A percentile compares a stretch with the other conserved stretches of the same genome.
Conservation (phyloP, 2,797 vertebrate species). For the Thripadectes ignobilis region DNA sequence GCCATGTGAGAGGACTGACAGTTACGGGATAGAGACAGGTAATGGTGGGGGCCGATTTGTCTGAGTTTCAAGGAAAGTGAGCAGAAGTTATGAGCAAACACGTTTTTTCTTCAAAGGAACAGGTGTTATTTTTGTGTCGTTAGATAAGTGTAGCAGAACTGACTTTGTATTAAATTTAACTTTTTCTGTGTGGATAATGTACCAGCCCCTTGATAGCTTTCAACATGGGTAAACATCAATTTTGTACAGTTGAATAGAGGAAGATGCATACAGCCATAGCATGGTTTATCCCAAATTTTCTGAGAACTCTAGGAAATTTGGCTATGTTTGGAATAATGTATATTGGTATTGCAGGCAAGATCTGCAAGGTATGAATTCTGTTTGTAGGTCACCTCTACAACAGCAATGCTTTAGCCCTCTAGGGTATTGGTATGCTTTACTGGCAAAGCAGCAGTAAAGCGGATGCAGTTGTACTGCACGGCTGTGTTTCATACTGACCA, state of each 20-base stretch:
- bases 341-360: not conserved
- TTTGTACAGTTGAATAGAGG: not conserved
- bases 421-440: not conserved
- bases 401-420: not conserved
- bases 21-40: not conserved
- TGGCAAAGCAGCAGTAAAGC: not conserved
- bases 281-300: not conserved
- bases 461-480: not conserved
- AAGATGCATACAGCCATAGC: not conserved
- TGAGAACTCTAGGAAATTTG: not conserved
- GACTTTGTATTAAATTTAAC: not conserved
- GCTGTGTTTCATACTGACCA: not conserved
- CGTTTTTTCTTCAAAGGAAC: not conserved
- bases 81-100: not conserved
- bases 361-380: not conserved
- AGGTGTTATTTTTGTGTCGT: not conserved
- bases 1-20: fast-evolving
- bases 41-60: not conserved
- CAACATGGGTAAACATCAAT: not conserved
- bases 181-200: not conserved
- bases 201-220: not conserved
- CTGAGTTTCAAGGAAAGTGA: not conserved
- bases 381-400: not conserved
- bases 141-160: not conserved
- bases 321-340: not conserved